These are phyloP conservation scores for Penaeus chinensis DNA, from an alignment of 1,140 invertebrate genomes.

Conservation along the genomic window DNA sequence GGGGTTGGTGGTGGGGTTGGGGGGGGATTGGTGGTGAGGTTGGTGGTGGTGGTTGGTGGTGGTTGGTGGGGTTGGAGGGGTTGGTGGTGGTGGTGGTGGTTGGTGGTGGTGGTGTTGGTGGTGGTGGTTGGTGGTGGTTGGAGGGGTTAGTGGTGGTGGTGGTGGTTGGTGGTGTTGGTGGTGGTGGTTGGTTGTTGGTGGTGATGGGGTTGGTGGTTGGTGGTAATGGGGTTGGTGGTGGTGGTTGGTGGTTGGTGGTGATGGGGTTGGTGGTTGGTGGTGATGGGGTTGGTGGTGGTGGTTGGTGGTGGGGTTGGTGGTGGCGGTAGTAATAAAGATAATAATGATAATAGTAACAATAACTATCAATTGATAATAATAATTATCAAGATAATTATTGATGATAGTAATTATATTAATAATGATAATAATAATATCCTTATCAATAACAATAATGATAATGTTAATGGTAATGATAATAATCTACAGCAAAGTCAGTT, in stretches of 20 bases:
- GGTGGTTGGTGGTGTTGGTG: no score
- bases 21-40: background rate
- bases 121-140: background rate
- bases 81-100: no score
- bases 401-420: no score
- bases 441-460: background rate
- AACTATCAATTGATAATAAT: no score
- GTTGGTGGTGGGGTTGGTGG: background rate
- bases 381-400: no score
- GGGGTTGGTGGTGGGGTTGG: background rate
- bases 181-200: background rate
- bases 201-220: background rate
- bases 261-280: background rate
- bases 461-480: background rate
- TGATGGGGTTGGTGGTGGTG: background rate
- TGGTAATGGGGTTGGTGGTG: no score
- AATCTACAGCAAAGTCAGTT: background rate
- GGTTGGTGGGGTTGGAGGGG: no score
- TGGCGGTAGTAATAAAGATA: background rate
- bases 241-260: no score
- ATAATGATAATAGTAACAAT: no score
- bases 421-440: background rate
- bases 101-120: no score
- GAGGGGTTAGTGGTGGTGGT: no score
- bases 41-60: background rate